Evolutionary conservation across 2,888 invertebrate species (phyloP), one percentile per base, ranked within the genome.

Genomic region (Muscina levida): DNA sequence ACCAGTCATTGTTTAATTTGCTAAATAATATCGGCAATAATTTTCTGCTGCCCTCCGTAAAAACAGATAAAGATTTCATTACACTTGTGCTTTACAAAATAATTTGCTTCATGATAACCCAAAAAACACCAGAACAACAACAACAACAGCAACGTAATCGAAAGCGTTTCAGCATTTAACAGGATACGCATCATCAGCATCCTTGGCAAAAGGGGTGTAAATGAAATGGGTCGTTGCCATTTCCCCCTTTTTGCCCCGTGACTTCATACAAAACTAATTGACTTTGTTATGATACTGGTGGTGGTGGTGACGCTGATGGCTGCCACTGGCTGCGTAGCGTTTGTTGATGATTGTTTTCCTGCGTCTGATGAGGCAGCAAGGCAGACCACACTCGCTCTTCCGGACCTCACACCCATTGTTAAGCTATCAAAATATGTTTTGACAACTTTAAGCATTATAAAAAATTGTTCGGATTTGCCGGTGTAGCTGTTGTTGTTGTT

Each of bases 391-490:
- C n/a, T n/a, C 1, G 4, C 48, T 48, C 48, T 17, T 17, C 17
- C 17, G 13, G 48, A n/a, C 8, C 31, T 31, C 31, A 31, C 31
- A 31, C 31, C 31, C 31, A 31, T 11, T n/a, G 1, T 3, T 44
- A 51, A 44, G 65, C 42, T 74, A 87, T 88, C 87, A 87, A 88
- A 88, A 87, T 89, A 87, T 88, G 89, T 88, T 88, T 88, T 88
- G 89, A 88, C 88, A 87, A 84, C 84, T 87, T 81, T 86, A 85
- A 77, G 84, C 72, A 85, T 85, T 87, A 85, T 88, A 88, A 88
- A 88, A 88, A 88, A 89, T 89, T 84, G 85, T 83, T 82, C 53
- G 56, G 37, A 19, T 42, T n/a, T 5, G 37, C 26, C 15, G 72
- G 17, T 42, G 19, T 15, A 11, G 37, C 37, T 39, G 72, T 31